These are phyloP conservation scores for Paraplagusia blochii DNA, from an alignment of 2,113 vertebrate genomes.

Conservation along the genomic window DNA sequence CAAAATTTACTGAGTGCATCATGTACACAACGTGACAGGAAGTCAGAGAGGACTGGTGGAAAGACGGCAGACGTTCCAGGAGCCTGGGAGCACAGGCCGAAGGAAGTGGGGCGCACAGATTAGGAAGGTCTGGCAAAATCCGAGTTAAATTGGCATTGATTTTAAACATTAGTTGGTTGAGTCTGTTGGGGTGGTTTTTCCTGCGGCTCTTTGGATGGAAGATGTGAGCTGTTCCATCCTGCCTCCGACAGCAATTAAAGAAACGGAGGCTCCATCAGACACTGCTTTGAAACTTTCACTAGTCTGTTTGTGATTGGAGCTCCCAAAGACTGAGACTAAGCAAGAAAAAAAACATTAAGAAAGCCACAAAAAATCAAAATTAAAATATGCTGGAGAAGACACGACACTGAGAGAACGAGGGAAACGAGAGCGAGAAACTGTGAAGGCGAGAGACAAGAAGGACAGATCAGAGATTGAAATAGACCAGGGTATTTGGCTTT, in stretches of 20 bases:
- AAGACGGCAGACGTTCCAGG: no score
- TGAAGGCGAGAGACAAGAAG: constrained; percentile 6
- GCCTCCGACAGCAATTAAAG: constrained; percentile 59
- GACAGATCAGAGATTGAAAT: constrained; percentile 8
- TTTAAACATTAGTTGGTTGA: background rate
- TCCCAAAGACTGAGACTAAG: constrained; percentile 30
- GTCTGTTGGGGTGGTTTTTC: background rate
- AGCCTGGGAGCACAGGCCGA: no score
- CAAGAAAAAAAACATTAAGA: background rate
- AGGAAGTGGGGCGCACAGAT: no score
- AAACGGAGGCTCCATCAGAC: constrained; percentile 34
- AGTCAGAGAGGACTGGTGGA: no score
- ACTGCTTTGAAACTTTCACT: constrained; percentile 49
- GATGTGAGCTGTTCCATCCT: constrained; percentile 29
- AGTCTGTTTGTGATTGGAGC: constrained; percentile 10
- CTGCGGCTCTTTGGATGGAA: constrained; percentile 25
- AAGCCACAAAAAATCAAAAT: background rate
- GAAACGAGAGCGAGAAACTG: constrained; percentile 30
- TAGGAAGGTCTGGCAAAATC: no score
- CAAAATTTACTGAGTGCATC: no score
- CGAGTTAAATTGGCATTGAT: background rate
- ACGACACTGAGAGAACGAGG: constrained; percentile 20
- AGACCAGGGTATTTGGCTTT: background rate
- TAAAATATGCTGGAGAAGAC: constrained; percentile 8
- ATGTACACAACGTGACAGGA: no score